Evolutionary conservation across 2,113 vertebrate species (phyloP), one percentile per base, ranked within the genome.

Genomic region (Malurus cyaneus): DNA sequence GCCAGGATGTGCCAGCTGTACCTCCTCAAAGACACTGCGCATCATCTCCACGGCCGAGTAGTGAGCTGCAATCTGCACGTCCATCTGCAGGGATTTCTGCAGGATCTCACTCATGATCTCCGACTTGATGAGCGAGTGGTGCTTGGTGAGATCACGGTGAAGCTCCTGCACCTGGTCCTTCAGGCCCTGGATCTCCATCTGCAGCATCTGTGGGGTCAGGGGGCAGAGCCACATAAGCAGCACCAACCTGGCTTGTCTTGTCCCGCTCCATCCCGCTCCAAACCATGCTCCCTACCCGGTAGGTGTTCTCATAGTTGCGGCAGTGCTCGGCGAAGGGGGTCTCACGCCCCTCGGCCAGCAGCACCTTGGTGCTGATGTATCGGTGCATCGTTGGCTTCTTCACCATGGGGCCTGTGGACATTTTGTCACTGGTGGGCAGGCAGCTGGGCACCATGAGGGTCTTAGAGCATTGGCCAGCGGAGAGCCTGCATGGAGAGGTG

Each of bases 121-220:
- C 0, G 98, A 98, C 97, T 98, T 99, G 97, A 99, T 98, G 93
- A 99, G 98, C 0, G 99, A 98, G 96, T 99, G 99, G 93, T 99
- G 99, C 95, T 98, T 99, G 94, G 99, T 99, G 96, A 99, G 98
- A 94, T 99, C 99, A 3, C 98, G 97, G 96, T 99, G 99, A 94
- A 99, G 93, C 93, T 99, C 98, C 97, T 99, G 99, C 25, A 99
- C 98, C 97, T 99, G 99, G 91, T 99, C 98, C 96, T 99, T 99
- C 96, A 99, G 96, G 83, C 91, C 97, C 98, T 99, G 99, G 46
- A 98, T 98, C 92, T 99, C 98, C 0, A 83, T 96, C 97, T 99
- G 99, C 56, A 99, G 98, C 76, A 84, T 96, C 99, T 99, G 88
- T 0, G 0, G 54, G 72, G 24, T 6, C 29, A 0, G 10, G 9